A percentile compares a stretch with the other conserved stretches of the same genome.
Evolutionary conservation across 2,113 vertebrate species (phyloP).

Genomic region (Pantherophis guttatus): DNA sequence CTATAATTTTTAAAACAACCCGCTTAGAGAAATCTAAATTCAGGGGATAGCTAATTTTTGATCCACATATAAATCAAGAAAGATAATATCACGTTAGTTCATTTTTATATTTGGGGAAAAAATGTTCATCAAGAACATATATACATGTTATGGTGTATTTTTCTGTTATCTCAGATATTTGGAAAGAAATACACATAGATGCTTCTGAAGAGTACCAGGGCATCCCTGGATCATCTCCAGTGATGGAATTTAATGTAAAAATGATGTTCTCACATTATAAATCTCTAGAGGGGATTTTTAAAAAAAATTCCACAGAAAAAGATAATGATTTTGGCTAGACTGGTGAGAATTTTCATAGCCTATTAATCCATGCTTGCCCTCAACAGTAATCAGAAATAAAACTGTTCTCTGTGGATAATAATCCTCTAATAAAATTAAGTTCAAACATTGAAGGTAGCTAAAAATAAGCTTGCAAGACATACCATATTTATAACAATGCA

Average conservation of each 20-base stretch:
- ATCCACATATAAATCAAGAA: background rate
- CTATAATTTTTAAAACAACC: background rate
- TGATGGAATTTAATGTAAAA: background rate
- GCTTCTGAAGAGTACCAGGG: background rate
- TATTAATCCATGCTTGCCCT: fast-evolving
- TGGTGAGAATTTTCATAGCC: background rate
- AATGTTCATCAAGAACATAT: background rate
- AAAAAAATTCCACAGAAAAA: background rate
- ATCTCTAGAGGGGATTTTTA: background rate
- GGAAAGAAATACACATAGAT: background rate
- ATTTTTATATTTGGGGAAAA: background rate
- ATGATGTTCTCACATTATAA: background rate
- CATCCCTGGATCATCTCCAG: fast-evolving
- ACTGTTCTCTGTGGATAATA: background rate
- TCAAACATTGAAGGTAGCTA: background rate
- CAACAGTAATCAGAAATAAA: background rate
- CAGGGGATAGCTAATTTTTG: background rate
- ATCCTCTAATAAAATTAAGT: background rate
- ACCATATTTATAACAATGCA: background rate
- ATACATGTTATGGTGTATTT: background rate
- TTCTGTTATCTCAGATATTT: background rate
- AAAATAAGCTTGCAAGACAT: background rate
- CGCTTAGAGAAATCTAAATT: background rate
- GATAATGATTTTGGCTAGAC: background rate
- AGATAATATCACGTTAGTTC: background rate